Conservation (phyloP, 35 echinoderm and acorn worm genomes). For the Acanthaster planci region DNA sequence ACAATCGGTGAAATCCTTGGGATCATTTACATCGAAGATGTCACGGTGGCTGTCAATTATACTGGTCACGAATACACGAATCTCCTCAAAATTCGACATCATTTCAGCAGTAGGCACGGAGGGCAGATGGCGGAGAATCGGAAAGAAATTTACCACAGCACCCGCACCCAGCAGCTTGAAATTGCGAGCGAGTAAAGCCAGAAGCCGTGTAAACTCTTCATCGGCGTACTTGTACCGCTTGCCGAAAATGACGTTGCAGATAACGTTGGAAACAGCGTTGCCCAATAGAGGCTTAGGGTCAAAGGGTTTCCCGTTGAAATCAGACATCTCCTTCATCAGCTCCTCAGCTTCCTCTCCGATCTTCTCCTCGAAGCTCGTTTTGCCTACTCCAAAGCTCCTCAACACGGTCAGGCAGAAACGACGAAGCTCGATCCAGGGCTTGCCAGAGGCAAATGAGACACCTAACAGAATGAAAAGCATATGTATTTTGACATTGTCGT, state of each 20-base stretch:
- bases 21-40: slow-evolving; percentile 45
- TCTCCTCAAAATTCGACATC: background rate
- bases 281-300: background rate
- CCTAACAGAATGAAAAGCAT: background rate
- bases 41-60: slow-evolving; percentile 59
- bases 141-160: slow-evolving; percentile 19
- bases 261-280: slow-evolving; percentile 51
- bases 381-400: slow-evolving; percentile 35
- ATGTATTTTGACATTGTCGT: no score
- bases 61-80: background rate
- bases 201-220: slow-evolving; percentile 37
- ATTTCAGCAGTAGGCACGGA: background rate
- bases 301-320: background rate
- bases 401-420: slow-evolving; percentile 18
- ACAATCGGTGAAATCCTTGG: slow-evolving; percentile 66
- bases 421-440: slow-evolving; percentile 25
- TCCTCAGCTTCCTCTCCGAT: slow-evolving; percentile 19
- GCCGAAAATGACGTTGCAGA: slow-evolving; percentile 56
- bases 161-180: slow-evolving; percentile 34
- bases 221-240: slow-evolving; percentile 61
- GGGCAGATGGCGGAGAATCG: slow-evolving; percentile 13
- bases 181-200: slow-evolving; percentile 4
- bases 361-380: slow-evolving; percentile 38
- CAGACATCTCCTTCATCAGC: slow-evolving; percentile 13
- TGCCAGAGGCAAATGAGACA: slow-evolving; percentile 20